Base-by-base conservation (phyloP, 2,797 vertebrate genomes). In the Acestrorhynchus altus region DNA sequence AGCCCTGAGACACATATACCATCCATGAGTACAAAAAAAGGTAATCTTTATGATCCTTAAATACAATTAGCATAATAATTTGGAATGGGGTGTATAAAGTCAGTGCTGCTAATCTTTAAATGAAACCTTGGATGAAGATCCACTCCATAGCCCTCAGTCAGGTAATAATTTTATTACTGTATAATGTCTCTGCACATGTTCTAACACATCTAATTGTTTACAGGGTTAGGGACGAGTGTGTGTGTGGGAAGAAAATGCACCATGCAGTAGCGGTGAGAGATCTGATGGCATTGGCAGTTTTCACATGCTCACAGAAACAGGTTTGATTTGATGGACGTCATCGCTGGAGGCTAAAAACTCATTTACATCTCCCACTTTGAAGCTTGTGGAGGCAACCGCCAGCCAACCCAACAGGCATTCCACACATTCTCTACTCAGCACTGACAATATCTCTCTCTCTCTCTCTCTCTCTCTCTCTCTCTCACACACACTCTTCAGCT, bases 301-400 rank as follows among this genome's bases (percentile, higher is more conserved):
- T 60, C n/a, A 52, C 59, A 42, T 49, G 64, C 22, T 60, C 24
- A 61, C 46, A 74, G 35, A 69, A 75, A 70, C 72, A 63, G 72
- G 78, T 80, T 64, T 64, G 22, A 47, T 52, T 70, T 75, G 72
- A 70, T 46, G 47, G 73, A 75, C 20, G 67, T 28, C 8, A 0
- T 63, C 51, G 60, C 78, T 64, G 49, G n/a, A 69, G 78, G 78
- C 46, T 26, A 61, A 54, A 56, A 61, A 74, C 71, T 68, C 63
- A 73, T 52, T 67, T 57, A 51, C 22, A 39, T 18, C 51, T 49
- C 22, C 52, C 10, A n/a, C 72, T 79, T 74, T 74, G 72, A 79
- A 74, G 78, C 39, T 22, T 74, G 49, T 44, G 57, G 13, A 44
- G 44, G 57, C 70, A 60, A 42, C 63, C 63, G 8, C 40, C 13